Base-by-base conservation (phyloP, 2,888 invertebrate genomes). In the Dione juno region DNA sequence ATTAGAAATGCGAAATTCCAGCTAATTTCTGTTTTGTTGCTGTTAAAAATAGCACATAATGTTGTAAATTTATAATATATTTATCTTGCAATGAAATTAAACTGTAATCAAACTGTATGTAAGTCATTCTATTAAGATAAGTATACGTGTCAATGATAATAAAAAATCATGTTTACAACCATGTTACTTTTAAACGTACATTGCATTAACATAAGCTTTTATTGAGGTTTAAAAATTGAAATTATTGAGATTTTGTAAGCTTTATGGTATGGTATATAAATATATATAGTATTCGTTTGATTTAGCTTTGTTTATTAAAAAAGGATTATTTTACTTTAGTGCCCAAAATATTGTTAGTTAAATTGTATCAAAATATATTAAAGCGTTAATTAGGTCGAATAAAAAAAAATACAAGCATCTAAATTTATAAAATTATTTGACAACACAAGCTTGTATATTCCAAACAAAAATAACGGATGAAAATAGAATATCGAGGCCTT, bases 141-240 rank as follows among this genome's bases (percentile, higher is more conserved):
- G 84, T 88, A 84, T 88, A 89, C 87, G 80, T 78, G 77, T 79
- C 83, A 81, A 85, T 88, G 85, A 87, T 86, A 87, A 88, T 90
- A 90, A 90, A 89, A 83, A 78, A 70, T 79, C 75, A 75, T 78
- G 77, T 88, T 89, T 88, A 88, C 86, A 76, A 74, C 77, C 67
- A 67, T 67, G 73, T 77, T 79, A 61, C 80, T 75, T 71, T 84
- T 84, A 84, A 88, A 57, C 88, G 28, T n/a, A 37, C 16, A 16
- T 48, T 28, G 28, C 28, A 28, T 28, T 28, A 28, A 59, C 28
- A 40, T 43, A 41, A 43, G 21, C 21, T 43, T 43, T 59, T 59
- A 21, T 58, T 58, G 13, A 19, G 1, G n/a, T 28, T 54, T n/a
- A 54, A n/a, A 54, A 11, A 37, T 37, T 10, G 35, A 10, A 37